Base-by-base conservation (phyloP, 2,888 invertebrate species). In the Hecatera dysodea region DNA sequence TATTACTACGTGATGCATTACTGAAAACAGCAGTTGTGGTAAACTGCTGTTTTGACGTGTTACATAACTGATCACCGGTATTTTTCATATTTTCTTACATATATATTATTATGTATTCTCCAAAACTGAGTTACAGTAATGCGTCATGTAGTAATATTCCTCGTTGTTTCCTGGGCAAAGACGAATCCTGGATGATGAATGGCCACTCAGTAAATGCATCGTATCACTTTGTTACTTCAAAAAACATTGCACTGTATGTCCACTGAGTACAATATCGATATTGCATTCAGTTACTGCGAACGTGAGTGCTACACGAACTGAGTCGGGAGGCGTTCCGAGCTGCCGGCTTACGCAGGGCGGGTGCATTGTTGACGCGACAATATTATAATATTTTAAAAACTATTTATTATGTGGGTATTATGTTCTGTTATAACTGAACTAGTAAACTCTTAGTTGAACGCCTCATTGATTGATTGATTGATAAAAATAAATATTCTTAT, bases 281-380 rank as follows among this genome's bases (percentile, higher is more conserved):
- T 62, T 27, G 66, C 68, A 39, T 9, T 63, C 64, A 75, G 82
- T 81, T 15, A 81, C 81, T 83, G 82, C 82, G 71, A 71, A 73
- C 68, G 52, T 62, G 7, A 71, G 81, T 81, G 82, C 80, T 42
- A 84, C 24, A 77, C 12, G 5, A 75, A 77, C 48, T 15, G 81
- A 57, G 72, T 76, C 55, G 52, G 50, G 67, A 63, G 84, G 84
- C 84, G 84, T 81, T 83, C 83, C 81, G 80, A 61, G 53, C 11
- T 72, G 75, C 24, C 63, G 75, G 44, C 9, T 8, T 72, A 57
- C 52, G 2, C 75, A 53, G 65, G 48, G 72, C 76, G 84, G 84
- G 80, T 82, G 81, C 82, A 82, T 67, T 67, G 67, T 24, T 67
- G 67, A 67, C 50, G 39, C 67, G 67, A 67, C 52, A 67, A 7